Percentiles rank a stretch among this genome's conserved stretches.
These are phyloP conservation scores for Zalophus californianus DNA, from an alignment of 2,797 vertebrate species.

Conservation along the genomic window DNA sequence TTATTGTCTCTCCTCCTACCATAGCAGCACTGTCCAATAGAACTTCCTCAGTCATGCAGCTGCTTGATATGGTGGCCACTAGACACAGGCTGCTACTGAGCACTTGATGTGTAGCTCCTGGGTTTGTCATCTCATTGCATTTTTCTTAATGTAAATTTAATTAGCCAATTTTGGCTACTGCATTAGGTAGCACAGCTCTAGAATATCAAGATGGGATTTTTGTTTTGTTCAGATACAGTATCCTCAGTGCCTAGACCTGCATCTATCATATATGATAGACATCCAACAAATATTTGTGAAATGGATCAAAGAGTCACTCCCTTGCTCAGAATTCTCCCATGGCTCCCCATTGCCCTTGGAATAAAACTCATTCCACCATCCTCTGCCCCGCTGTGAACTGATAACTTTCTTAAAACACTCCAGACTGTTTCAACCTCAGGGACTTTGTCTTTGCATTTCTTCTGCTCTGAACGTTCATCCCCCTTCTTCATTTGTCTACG, in stretches of 20 bases:
- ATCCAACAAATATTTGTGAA: neutral
- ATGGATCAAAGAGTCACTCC: neutral
- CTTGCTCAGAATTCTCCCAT: neutral
- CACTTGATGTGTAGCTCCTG: neutral
- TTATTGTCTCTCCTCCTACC: neutral
- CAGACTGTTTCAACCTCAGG: neutral
- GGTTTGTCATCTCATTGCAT: neutral
- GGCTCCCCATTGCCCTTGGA: neutral
- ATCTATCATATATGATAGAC: neutral
- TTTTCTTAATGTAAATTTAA: neutral
- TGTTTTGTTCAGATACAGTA: neutral
- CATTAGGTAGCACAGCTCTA: too few species aligned
- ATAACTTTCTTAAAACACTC: neutral
- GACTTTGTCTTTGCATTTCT: neutral
- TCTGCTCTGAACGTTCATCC: neutral
- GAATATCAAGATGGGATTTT: neutral
- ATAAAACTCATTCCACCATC: neutral
- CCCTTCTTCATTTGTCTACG: neutral
- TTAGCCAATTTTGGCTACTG: neutral
- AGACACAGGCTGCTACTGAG: neutral
- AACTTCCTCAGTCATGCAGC: neutral
- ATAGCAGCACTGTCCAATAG: rapidly evolving
- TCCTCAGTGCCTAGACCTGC: neutral
- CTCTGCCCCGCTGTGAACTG: neutral
- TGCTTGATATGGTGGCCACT: neutral